Base-by-base conservation (phyloP, 1,140 invertebrate genomes). In the Bombus haemorrhoidalis region DNA sequence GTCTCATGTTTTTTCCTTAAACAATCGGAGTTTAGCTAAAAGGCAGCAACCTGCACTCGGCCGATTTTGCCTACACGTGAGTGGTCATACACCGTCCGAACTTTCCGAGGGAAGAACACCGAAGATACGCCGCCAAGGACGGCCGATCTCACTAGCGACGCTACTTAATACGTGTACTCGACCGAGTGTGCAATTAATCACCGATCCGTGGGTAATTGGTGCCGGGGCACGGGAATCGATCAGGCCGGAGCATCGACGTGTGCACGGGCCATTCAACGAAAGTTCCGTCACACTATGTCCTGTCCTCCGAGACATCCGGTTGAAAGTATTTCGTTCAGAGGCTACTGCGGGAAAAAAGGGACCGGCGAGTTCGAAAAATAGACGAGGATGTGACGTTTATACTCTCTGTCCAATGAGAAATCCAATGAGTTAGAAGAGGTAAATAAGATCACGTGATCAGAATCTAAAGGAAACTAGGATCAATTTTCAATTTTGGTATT, bases 171-270 rank as follows among this genome's bases (percentile, higher is more conserved):
- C 83, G 83, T 86, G 75, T 87, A 78, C 41, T 74, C 76, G 62
- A 83, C 71, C 85, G 81, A 87, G 84, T 88, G 81, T 87, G 75
- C 82, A 89, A 89, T 90, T 88, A 86, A 90, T 88, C 86, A 81
- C 53, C 76, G 81, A 90, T 77, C 73, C 83, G 69, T 90, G 81
- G 68, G 72, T 88, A 88, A 89, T 90, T 82, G 84, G 79, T 81
- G 79, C 32, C 86, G 87, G 43, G 34, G 79, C 39, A 82, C 57
- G 69, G 66, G 81, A 77, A 81, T 90, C 88, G 86, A 87, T 80
- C 76, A 76, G 83, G 57, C 53, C 64, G 28, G 25, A 83, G 53
- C 78, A 47, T 85, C 74, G 73, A 72, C 76, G 81, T 78, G 83
- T 73, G 41, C 79, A 77, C 72, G 71, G 72, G 39, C 76, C 87